Percentiles rank a stretch among this genome's conserved stretches.
Conservation (phyloP, 2,888 invertebrate genomes). For the Diarsia mendica region DNA sequence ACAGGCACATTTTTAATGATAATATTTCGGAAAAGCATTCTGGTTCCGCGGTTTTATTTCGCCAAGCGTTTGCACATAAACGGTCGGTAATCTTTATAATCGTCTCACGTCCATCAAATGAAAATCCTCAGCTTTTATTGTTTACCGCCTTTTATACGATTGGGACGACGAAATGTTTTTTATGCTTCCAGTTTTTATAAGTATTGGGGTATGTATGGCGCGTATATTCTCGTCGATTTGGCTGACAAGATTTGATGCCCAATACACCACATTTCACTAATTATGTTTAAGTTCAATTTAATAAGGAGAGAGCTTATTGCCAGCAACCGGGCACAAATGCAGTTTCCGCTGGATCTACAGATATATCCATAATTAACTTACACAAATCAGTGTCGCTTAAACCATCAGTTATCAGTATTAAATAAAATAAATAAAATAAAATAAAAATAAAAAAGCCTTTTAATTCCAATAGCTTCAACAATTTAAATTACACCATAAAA, state of each 20-base stretch:
- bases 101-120: conserved; percentile 76
- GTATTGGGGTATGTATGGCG: background rate
- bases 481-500: no score
- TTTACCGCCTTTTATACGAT: conserved; percentile 69
- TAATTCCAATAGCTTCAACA: no score
- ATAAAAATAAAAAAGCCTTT: no score
- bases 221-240: conserved; percentile 10
- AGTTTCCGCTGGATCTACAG: no score
- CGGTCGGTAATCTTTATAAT: conserved; percentile 74
- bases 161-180: conserved; percentile 60
- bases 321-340: no score
- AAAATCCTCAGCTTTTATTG: conserved; percentile 70
- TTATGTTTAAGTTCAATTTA: no score
- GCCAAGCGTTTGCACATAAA: conserved; percentile 58
- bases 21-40: conserved; percentile 27
- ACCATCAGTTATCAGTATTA: no score
- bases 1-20: conserved; percentile 34
- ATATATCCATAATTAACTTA: background rate
- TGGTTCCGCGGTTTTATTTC: conserved; percentile 51
- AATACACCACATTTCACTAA: no score
- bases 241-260: background rate
- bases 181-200: conserved; percentile 42
- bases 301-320: no score
- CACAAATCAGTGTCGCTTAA: conserved; percentile 1
- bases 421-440: no score